Conservation (phyloP, 2,113 vertebrate genomes). For the Aldabrachelys gigantea region DNA sequence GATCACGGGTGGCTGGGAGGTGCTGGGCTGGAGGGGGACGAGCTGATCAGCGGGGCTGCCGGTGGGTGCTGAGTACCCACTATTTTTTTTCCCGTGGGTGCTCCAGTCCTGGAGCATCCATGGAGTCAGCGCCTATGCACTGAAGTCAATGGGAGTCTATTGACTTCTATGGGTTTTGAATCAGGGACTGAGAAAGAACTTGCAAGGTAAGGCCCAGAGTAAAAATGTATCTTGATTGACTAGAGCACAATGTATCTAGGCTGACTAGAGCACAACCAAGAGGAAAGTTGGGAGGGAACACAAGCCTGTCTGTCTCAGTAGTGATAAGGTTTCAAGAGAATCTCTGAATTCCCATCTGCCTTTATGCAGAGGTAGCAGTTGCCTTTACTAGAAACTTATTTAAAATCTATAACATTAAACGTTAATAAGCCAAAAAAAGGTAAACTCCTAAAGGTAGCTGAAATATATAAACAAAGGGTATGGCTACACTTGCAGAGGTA, state of each 20-base stretch:
- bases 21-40: no score
- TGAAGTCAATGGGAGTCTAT: not conserved
- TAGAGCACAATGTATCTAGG: not conserved
- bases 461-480: not conserved
- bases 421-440: not conserved
- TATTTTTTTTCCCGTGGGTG: no score
- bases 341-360: not conserved
- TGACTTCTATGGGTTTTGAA: not conserved
- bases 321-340: fast-evolving
- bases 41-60: no score
- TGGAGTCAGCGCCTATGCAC: not conserved
- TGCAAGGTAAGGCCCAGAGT: not conserved
- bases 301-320: not conserved
- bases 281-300: not conserved
- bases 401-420: not conserved
- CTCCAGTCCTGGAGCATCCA: no score
- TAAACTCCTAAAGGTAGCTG: not conserved
- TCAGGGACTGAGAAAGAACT: not conserved
- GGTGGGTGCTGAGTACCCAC: no score
- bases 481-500: no score
- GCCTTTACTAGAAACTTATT: not conserved
- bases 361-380: not conserved
- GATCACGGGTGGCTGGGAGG: no score
- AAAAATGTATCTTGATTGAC: not conserved
- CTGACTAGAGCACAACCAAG: not conserved